Conservation (phyloP, 1,140 invertebrate species). For the Bombus sibiricus region DNA sequence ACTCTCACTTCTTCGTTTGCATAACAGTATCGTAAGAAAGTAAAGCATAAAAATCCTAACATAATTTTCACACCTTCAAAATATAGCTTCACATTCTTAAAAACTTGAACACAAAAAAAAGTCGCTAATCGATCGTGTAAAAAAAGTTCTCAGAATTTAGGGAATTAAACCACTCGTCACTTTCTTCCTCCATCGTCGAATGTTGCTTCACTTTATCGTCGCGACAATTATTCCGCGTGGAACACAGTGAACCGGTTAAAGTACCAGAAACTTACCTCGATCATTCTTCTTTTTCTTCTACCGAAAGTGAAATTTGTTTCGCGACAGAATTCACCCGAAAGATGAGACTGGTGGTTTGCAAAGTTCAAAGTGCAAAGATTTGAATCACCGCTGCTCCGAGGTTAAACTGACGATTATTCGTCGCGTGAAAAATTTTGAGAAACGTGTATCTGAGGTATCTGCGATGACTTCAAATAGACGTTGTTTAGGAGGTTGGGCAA, state of each 20-base stretch:
- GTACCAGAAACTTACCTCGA: background rate
- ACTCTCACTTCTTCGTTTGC: no score
- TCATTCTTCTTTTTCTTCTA: background rate
- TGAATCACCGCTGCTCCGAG: background rate
- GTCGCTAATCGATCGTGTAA: background rate
- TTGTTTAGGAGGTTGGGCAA: no score
- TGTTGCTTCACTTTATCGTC: slow-evolving; percentile 12
- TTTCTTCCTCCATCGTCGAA: background rate
- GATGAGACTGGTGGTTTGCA: background rate
- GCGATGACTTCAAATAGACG: background rate
- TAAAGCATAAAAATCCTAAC: no score
- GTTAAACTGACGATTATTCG: background rate
- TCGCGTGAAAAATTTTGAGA: background rate
- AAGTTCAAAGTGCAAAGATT: background rate
- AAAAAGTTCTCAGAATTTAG: background rate
- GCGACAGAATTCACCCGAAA: background rate
- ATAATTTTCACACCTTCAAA: no score
- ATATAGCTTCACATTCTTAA: no score
- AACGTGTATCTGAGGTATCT: background rate
- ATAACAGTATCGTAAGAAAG: no score
- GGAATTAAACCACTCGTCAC: no score
- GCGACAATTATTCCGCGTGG: background rate
- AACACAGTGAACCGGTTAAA: no score
- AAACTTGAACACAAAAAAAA: no score
- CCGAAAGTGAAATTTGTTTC: background rate